These are phyloP conservation scores for Anthopleura sola DNA, from an alignment of 64 coral and sea anemone genomes.

Conservation along the genomic window DNA sequence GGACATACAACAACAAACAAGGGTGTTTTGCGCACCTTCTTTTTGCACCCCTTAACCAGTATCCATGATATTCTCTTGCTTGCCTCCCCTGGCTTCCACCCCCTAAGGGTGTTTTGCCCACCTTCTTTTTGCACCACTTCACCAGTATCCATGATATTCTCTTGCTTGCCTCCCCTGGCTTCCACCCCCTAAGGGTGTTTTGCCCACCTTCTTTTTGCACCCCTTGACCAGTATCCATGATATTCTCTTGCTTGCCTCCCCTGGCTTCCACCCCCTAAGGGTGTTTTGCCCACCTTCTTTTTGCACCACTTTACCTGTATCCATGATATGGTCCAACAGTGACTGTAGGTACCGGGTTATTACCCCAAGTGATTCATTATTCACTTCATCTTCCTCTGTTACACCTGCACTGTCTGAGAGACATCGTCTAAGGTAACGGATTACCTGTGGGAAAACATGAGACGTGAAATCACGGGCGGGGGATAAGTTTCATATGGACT, in stretches of 20 bases:
- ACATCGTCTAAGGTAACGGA: conserved; percentile 54
- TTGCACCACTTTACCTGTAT: neutral
- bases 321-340: conserved; percentile 27
- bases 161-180: too few relatives aligned
- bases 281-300: neutral
- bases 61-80: too few relatives aligned
- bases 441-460: neutral
- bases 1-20: too few relatives aligned
- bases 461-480: neutral
- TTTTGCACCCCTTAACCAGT: too few relatives aligned
- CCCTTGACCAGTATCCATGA: too few relatives aligned
- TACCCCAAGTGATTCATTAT: conserved; percentile 63
- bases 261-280: neutral
- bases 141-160: too few relatives aligned
- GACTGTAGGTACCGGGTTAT: conserved; percentile 53
- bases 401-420: conserved; percentile 75
- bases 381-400: conserved; percentile 77
- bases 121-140: too few relatives aligned
- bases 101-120: neutral
- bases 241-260: too few relatives aligned
- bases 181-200: neutral
- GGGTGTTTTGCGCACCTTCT: neutral
- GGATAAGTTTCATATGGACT: too few relatives aligned
- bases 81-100: too few relatives aligned
- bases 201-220: neutral